Conservation (phyloP, 2,113 vertebrate genomes). For the human (Homo sapiens) region DNA sequence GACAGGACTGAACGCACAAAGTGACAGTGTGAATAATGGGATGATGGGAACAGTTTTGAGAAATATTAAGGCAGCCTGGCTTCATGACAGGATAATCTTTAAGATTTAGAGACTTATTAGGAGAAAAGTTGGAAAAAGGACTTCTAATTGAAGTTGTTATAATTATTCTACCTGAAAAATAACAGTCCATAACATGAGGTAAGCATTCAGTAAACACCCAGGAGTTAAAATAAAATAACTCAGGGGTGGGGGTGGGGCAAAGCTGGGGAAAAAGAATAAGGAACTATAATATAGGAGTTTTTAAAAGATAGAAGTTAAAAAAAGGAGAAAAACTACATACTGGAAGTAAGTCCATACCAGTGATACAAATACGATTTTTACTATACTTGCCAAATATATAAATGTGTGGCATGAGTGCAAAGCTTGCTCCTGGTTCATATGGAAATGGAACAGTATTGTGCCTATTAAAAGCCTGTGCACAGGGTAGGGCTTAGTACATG, state of each 20-base stretch:
- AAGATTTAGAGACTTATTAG: neutral
- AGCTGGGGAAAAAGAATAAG: neutral
- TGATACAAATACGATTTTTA: neutral
- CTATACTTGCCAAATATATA: neutral
- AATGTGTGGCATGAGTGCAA: neutral
- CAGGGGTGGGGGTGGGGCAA: accelerated
- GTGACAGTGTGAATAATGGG: too few relatives aligned
- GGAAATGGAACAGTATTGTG: neutral
- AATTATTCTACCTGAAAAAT: neutral
- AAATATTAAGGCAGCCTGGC: neutral
- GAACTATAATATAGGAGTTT: neutral
- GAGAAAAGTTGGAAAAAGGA: neutral
- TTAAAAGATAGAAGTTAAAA: neutral
- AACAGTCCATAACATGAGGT: neutral
- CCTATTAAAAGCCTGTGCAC: neutral
- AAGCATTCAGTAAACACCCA: neutral
- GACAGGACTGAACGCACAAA: neutral
- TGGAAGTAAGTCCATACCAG: neutral
- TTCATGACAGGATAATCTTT: neutral
- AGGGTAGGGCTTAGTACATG: neutral
- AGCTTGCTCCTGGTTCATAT: neutral
- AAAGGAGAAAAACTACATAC: neutral
- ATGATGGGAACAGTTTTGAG: neutral
- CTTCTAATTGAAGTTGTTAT: neutral
- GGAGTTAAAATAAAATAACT: neutral